Evolutionary conservation across 2,113 vertebrate genomes (phyloP).

Genomic region (Corythornis cristatus): DNA sequence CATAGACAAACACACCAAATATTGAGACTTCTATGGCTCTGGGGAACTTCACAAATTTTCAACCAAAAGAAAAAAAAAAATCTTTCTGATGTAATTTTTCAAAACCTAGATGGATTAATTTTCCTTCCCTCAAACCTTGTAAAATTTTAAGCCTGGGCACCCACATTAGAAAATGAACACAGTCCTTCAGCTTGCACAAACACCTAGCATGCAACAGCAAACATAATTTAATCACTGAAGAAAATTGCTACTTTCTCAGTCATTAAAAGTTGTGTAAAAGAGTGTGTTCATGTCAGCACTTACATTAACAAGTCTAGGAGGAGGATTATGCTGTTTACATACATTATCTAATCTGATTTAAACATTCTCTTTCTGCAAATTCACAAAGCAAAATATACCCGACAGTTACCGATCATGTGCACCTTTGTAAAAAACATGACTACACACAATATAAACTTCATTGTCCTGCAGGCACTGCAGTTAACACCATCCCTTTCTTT

Average conservation of each 20-base stretch:
- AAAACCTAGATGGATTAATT: not conserved
- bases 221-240: conserved; percentile 39
- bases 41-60: not conserved
- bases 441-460: not conserved
- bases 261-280: conserved; percentile 57
- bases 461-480: not conserved
- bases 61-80: not conserved
- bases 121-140: not conserved
- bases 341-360: conserved; percentile 59
- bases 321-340: conserved; percentile 65
- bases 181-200: conserved; percentile 23
- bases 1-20: conserved; percentile 12
- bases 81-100: not conserved
- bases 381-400: conserved; percentile 26
- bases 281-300: conserved; percentile 60
- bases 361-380: conserved; percentile 43
- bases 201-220: not conserved
- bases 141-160: not conserved
- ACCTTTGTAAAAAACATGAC: not conserved
- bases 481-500: not conserved
- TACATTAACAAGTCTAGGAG: conserved; percentile 64
- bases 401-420: not conserved
- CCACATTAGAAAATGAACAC: not conserved
- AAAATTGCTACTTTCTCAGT: conserved; percentile 56
- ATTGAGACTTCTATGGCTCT: not conserved